Percentiles rank a stretch among this genome's conserved stretches.
Conservation (phyloP, 35 echinoderm and acorn worm genomes). For the Nesometra sesokonis region DNA sequence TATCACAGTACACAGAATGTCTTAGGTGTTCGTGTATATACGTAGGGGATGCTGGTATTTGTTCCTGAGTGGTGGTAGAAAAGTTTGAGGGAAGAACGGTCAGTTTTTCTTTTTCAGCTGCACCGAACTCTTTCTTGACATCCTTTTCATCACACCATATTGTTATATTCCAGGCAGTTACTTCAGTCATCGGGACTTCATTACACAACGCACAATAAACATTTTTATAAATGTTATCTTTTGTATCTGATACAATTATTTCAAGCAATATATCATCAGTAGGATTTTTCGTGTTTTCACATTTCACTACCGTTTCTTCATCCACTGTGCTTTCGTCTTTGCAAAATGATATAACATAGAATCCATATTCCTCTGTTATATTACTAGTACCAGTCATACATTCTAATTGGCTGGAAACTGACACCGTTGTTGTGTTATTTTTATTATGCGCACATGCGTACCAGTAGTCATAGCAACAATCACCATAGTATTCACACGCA, state of each 20-base stretch:
- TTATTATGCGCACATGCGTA: not conserved
- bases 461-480: not conserved
- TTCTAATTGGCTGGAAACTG: not conserved
- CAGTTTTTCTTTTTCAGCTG: no score
- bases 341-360: not conserved
- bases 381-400: not conserved
- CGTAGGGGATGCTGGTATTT: not conserved
- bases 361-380: not conserved
- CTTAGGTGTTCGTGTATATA: not conserved
- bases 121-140: not conserved
- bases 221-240: not conserved
- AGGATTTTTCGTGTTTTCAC: not conserved
- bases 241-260: not conserved
- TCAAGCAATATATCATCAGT: not conserved
- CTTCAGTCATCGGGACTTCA: not conserved
- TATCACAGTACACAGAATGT: not conserved
- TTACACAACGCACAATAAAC: not conserved
- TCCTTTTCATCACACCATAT: not conserved
- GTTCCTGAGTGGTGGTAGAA: no score
- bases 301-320: not conserved
- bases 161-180: not conserved
- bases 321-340: not conserved
- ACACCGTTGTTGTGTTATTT: not conserved
- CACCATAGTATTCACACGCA: not conserved
- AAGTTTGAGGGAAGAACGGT: no score